A percentile compares a stretch with the other conserved stretches of the same genome.
phyloP scores from a whole-genome alignment of 2,113 vertebrate genomes.

The Tetrax tetrax region DNA sequence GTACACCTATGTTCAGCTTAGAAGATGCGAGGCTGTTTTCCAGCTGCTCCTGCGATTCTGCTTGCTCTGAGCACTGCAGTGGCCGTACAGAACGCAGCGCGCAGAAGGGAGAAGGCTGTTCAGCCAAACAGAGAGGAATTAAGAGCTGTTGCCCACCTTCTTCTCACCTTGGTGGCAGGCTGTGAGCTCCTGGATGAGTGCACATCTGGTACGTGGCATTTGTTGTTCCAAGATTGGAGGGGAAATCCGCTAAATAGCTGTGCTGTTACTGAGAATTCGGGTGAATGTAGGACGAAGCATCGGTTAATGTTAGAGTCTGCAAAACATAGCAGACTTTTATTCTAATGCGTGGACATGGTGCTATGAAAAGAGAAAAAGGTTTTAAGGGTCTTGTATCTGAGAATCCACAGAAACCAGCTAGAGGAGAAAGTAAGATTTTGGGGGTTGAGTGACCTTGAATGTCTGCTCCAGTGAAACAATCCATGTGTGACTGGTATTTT shows the following conservation, averaged over 20 bases:
- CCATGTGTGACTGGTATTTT: not conserved
- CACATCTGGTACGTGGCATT: not conserved
- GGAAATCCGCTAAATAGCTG: not conserved
- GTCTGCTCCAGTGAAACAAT: not conserved
- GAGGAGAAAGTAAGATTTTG: not conserved
- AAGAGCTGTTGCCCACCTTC: not conserved
- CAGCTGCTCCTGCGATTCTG: not conserved
- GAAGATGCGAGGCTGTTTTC: not conserved
- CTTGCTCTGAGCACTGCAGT: slow-evolving; percentile 40
- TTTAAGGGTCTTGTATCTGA: not conserved
- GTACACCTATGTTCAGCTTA: not conserved
- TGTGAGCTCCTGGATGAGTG: slow-evolving; percentile 4
- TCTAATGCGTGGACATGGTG: not conserved
- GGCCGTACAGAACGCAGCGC: not conserved
- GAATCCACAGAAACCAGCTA: not conserved
- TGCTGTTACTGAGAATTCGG: not conserved
- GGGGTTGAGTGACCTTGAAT: slow-evolving; percentile 36
- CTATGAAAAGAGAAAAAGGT: not conserved
- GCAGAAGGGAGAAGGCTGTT: not conserved
- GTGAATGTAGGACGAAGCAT: not conserved
- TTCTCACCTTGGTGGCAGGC: not conserved
- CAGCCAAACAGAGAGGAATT: not conserved
- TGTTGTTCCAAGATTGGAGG: not conserved
- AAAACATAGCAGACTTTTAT: not conserved
- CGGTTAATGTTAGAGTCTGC: not conserved